phyloP scores from a whole-genome alignment of 2,888 invertebrate genomes.

The Dilophus febrilis region DNA sequence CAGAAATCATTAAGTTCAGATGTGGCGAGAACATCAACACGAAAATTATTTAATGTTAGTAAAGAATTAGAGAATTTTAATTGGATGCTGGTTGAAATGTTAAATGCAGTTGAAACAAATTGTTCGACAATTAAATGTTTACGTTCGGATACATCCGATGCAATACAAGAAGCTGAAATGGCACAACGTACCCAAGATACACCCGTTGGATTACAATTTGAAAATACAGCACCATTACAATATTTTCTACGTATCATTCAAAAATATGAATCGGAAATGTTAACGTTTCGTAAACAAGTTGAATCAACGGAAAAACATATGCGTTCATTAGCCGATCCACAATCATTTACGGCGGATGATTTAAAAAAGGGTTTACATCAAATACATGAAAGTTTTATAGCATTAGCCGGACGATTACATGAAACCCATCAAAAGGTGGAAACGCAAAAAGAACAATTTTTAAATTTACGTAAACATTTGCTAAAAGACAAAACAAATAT shows the following conservation, averaged over 20 bases:
- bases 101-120: slow-evolving; percentile 25
- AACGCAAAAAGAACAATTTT: slow-evolving; percentile 65
- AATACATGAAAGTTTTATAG: slow-evolving; percentile 72
- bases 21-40: slow-evolving; percentile 48
- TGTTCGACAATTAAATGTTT: slow-evolving; percentile 31
- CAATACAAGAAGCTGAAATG: slow-evolving; percentile 57
- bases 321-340: slow-evolving; percentile 41
- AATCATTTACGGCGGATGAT: slow-evolving; percentile 53
- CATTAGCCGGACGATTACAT: slow-evolving; percentile 72
- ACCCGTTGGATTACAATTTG: slow-evolving; percentile 56
- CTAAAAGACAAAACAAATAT: slow-evolving; percentile 52
- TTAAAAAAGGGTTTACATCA: slow-evolving; percentile 59
- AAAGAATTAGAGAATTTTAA: slow-evolving; percentile 23
- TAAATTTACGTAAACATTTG: slow-evolving; percentile 62
- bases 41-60: slow-evolving; percentile 20
- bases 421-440: slow-evolving; percentile 55
- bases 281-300: slow-evolving; percentile 49
- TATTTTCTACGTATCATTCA: slow-evolving; percentile 53
- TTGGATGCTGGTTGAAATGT: slow-evolving; percentile 24
- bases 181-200: slow-evolving; percentile 63
- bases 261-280: slow-evolving; percentile 52
- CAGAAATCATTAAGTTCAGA: slow-evolving; percentile 70
- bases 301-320: slow-evolving; percentile 56
- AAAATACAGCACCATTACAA: slow-evolving; percentile 51
- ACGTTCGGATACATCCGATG: slow-evolving; percentile 54